These are phyloP conservation scores for Galeruca laticollis DNA, from an alignment of 2,888 invertebrate genomes.

Conservation along the genomic window DNA sequence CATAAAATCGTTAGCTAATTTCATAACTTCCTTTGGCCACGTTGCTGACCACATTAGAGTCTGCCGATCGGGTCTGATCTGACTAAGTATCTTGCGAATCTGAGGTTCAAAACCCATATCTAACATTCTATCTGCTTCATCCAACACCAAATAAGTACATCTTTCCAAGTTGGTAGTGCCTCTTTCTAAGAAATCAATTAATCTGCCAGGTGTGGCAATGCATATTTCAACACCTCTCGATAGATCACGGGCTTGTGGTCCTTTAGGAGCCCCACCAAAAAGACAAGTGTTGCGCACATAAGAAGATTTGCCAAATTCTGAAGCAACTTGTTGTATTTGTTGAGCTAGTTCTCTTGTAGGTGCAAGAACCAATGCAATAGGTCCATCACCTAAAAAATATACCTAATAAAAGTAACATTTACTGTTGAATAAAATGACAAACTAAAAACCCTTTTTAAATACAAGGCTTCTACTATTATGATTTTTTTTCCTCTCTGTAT, in stretches of 20 bases:
- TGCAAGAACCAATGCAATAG: slow-evolving; percentile 84
- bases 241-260: slow-evolving; percentile 80
- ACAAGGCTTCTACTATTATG: too few relatives aligned
- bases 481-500: too few relatives aligned
- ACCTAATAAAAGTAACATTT: neutral
- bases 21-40: slow-evolving; percentile 96
- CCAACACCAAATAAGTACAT: slow-evolving; percentile 89
- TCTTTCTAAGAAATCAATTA: slow-evolving; percentile 85
- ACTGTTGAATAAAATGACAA: neutral
- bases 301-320: slow-evolving; percentile 84
- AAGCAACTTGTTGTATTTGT: slow-evolving; percentile 83
- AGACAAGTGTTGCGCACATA: slow-evolving; percentile 87
- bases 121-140: slow-evolving; percentile 96
- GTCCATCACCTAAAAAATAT: slow-evolving; percentile 79
- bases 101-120: slow-evolving; percentile 99
- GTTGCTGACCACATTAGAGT: slow-evolving; percentile 99
- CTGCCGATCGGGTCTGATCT: slow-evolving; percentile 93
- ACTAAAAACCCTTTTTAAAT: neutral
- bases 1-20: slow-evolving; percentile 92
- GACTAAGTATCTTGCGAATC: slow-evolving; percentile 92
- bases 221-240: slow-evolving; percentile 83
- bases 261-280: slow-evolving; percentile 94
- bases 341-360: slow-evolving; percentile 84
- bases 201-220: slow-evolving; percentile 88
- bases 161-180: slow-evolving; percentile 78